Evolutionary conservation across 2,888 invertebrate genomes (phyloP).

Genomic region (Campaea margaritaria): DNA sequence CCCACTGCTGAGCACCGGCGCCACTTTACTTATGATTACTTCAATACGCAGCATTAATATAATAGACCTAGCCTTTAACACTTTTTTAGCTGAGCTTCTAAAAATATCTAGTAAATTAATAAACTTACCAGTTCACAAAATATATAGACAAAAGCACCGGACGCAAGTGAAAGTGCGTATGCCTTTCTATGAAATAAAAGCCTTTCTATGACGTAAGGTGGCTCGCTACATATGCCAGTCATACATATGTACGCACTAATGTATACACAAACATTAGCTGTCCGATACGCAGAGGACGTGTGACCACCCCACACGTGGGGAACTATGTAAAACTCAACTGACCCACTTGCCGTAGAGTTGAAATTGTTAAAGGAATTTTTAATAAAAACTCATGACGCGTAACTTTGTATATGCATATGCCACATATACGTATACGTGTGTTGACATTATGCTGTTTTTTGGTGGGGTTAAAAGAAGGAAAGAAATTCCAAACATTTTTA

Average conservation of each 20-base stretch:
- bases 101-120: too few species aligned
- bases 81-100: too few species aligned
- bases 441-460: not conserved
- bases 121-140: too few species aligned
- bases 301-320: slow-evolving; percentile 16
- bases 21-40: too few species aligned
- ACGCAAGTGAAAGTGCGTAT: not conserved
- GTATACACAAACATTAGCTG: not conserved
- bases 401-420: slow-evolving; percentile 47
- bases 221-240: not conserved
- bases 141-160: too few species aligned
- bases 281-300: not conserved
- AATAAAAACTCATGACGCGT: slow-evolving; percentile 51
- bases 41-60: too few species aligned
- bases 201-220: not conserved
- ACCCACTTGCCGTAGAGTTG: slow-evolving; percentile 47
- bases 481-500: too few species aligned
- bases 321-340: slow-evolving; percentile 59
- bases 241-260: too few species aligned
- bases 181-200: too few species aligned
- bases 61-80: too few species aligned
- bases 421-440: slow-evolving; percentile 20
- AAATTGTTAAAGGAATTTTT: slow-evolving; percentile 57
- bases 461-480: not conserved
- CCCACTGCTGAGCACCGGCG: too few species aligned